Conservation (phyloP, 2,797 vertebrate genomes). For the Xenops minutus region DNA sequence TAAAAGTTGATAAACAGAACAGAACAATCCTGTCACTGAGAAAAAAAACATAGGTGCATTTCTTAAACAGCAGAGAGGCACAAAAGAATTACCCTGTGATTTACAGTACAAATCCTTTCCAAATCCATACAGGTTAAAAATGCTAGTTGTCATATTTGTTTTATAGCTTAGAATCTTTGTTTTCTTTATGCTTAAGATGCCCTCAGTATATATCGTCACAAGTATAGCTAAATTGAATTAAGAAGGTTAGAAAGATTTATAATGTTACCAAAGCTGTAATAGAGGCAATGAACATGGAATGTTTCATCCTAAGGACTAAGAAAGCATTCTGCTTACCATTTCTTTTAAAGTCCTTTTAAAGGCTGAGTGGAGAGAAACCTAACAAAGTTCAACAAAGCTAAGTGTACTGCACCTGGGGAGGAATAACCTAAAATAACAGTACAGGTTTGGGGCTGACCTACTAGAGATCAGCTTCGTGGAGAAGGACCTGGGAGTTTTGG, state of each 20-base stretch:
- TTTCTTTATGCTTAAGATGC: constrained; percentile 27
- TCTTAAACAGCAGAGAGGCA: not conserved
- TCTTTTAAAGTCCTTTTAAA: not conserved
- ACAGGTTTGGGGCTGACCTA: no score
- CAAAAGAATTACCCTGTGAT: not conserved
- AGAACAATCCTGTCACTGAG: not conserved
- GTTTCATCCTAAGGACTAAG: not conserved
- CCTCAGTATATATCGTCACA: not conserved
- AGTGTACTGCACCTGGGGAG: fast-evolving
- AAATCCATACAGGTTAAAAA: constrained; percentile 27
- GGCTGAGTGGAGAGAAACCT: not conserved
- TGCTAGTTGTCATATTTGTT: constrained; percentile 4
- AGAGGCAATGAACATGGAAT: not conserved
- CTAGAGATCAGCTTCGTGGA: not conserved
- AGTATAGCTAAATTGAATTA: constrained; percentile 9
- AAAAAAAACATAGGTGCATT: not conserved
- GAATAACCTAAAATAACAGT: not conserved
- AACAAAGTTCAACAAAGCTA: not conserved
- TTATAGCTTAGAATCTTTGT: constrained; percentile 19
- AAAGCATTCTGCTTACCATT: not conserved
- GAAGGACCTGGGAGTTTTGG: fast-evolving
- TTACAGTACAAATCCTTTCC: not conserved
- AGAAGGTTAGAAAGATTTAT: constrained; percentile 51
- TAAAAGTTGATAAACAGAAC: not conserved
- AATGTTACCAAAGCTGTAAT: constrained; percentile 10